Evolutionary conservation across 1,140 invertebrate genomes (phyloP), one percentile per base, ranked within the genome.

Genomic region (Centruroides vittatus): DNA sequence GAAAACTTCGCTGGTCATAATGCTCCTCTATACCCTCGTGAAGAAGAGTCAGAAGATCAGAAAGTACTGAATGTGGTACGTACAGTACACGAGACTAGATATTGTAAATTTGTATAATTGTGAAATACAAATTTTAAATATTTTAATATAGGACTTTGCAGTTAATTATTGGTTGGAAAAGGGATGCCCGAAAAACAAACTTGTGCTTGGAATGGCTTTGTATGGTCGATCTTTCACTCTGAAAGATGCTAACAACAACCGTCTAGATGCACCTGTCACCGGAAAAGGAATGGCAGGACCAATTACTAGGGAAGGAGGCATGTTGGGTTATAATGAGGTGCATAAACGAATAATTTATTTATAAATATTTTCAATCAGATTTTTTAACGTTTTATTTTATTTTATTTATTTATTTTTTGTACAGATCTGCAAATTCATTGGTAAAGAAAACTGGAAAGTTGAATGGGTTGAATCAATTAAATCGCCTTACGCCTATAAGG

Each of bases 271-370:
- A n/a, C 58, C 67, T 7, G 68, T 69, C 10, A 61, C 56, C 6
- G 79, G 80, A 3, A 71, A 78, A 4, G 84, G 84, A 4, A 67
- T 72, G 5, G 74, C 79, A 4, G 89, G 89, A 6, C 80, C 80
- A 4, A 88, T 84, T 65, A 89, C 88, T 0, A 68, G 71, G 4
- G 80, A 86, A 62, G 67, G 72, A 8, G 89, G 89, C 9, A 78
- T 80, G 46, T 75, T 88, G 55, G 83, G 86, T 23, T 93, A 86
- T 69, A 86, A 89, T 69, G 88, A 93, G 74, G 62, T 67, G 49
- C 35, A 10, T 6, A 53, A 9, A 6, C 34, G 35, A 36, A 13
- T 48, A 49, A 57, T 41, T 41, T 36, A 12, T 6, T 6, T 6
- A 6, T 5, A 41, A 41, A 41, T 41, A 8, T 41, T 41, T 8